These are phyloP conservation scores for Eupristina koningsbergeri DNA, from an alignment of 1,140 invertebrate species.

Conservation along the genomic window DNA sequence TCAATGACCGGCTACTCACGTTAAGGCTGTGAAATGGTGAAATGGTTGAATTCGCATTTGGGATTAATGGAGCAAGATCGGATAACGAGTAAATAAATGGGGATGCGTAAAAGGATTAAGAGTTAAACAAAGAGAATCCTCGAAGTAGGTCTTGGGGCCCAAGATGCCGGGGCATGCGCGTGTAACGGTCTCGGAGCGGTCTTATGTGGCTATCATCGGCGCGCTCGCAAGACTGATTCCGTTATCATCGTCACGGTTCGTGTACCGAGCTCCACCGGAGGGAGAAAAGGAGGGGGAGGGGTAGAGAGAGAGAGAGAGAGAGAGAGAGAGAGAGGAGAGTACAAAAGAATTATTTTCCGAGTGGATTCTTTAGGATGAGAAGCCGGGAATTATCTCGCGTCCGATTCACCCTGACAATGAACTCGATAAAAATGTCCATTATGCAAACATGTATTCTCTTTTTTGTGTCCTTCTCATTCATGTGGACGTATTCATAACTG, in stretches of 20 bases:
- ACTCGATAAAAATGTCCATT: neutral
- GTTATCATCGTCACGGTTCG: conserved; percentile 24
- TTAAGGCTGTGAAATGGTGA: no score
- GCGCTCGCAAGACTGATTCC: no score
- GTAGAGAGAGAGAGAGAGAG: neutral
- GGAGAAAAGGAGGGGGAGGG: conserved; percentile 6
- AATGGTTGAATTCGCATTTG: no score
- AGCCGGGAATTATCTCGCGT: conserved; percentile 10
- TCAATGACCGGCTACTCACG: no score
- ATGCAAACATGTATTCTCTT: no score
- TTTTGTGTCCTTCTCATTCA: neutral
- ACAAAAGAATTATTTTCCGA: neutral
- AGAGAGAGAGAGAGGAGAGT: conserved; percentile 18
- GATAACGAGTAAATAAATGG: neutral
- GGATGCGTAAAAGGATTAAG: neutral
- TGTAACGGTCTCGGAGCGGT: no score
- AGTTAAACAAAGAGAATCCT: neutral
- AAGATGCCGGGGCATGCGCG: neutral
- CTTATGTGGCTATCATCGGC: no score
- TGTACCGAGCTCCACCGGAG: neutral
- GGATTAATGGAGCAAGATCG: neutral
- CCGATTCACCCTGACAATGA: conserved; percentile 41
- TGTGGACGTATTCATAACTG: neutral
- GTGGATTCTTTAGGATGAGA: conserved; percentile 21
- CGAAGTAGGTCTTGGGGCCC: neutral